Base-by-base conservation (phyloP, 1,140 invertebrate genomes). In the Drosophila truncata region DNA sequence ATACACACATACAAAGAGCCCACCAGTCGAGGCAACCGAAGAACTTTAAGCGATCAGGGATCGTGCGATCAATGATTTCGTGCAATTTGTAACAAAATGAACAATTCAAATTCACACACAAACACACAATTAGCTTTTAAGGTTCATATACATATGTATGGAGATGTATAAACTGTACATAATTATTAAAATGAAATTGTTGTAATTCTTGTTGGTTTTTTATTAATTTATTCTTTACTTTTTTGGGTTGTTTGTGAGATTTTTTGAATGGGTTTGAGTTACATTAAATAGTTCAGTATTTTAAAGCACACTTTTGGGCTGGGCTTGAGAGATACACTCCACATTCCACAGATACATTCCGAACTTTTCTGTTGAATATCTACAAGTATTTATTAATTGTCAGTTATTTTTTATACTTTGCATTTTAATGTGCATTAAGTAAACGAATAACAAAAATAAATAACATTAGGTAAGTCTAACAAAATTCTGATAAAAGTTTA, bases 11-110 rank as follows among this genome's bases (percentile, higher is more conserved):
- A 83, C 71, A 84, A n/a, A n/a, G 71, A 73, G 44, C 69, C 73
- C 70, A 74, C 73, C 73, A 77, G 55, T 77, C 37, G 44, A 75
- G 54, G 55, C 55, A 67, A 60, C 62, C 64, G 61, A 62, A 33
- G 42, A 85, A 85, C 63, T 72, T 29, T 14, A 42, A 63, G 46
- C 59, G 50, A 47, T 83, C 65, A 61, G 46, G 49, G 46, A 58
- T 58, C 41, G 18, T 29, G 18, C 18, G 54, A 54, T 47, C 18
- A 57, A 54, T 46, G 42, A 69, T 64, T 60, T 57, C 78, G 70
- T 79, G 76, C 62, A 83, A 83, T 80, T 79, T 78, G 74, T 83
- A 83, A 61, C 76, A 57, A 72, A 80, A 80, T 67, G 62, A 84
- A 80, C 59, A 74, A 78, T 78, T 67, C 14, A 78, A 67, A 58